Base-by-base conservation (phyloP, 2,888 invertebrate genomes). In the Meta bourneti region DNA sequence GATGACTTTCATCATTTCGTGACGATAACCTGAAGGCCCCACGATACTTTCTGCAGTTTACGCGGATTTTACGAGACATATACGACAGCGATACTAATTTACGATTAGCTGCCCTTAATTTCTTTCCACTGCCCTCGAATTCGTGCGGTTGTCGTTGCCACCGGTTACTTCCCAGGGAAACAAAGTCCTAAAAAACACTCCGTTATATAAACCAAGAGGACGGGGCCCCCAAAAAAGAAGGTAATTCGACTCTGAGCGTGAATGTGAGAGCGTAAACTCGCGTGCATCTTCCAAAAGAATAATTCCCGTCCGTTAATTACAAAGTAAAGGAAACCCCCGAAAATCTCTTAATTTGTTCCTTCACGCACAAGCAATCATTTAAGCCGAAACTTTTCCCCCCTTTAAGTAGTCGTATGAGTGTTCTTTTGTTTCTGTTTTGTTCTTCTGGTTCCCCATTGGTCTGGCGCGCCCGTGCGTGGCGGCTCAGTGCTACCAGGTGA, bases 281-380 rank as follows among this genome's bases (percentile, higher is more conserved):
- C 90, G 90, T 86, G 90, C 79, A 79, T 70, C 75, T 78, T 61
- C 51, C 34, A 9, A 71, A 71, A 80, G 79, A 77, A 74, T 81
- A 81, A 81, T 74, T 86, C 86, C 90, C 52, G 84, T 91, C 71
- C 82, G 75, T 77, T 91, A 91, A 91, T 91, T 91, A 91, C 78
- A 48, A 75, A 72, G 61, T 11, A 86, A 81, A 86, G 80, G 82
- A 82, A 87, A 87, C 52, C 54, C 52, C 69, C 72, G 70, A 61
- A 83, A 87, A 89, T 86, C 81, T 91, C 91, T 87, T 91, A 91
- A 91, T 91, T 91, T 87, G 91, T 87, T 81, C 82, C 48, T 82
- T 87, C 81, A 86, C 91, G 86, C 91, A 86, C 89, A 49, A 69
- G 80, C 82, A 75, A 89, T 89, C 89, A 89, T 89, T 89, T 82